A percentile compares a stretch with the other conserved stretches of the same genome.
phyloP scores from a whole-genome alignment of 1,140 invertebrate genomes.

The Stenopsyche tienmushanensis region DNA sequence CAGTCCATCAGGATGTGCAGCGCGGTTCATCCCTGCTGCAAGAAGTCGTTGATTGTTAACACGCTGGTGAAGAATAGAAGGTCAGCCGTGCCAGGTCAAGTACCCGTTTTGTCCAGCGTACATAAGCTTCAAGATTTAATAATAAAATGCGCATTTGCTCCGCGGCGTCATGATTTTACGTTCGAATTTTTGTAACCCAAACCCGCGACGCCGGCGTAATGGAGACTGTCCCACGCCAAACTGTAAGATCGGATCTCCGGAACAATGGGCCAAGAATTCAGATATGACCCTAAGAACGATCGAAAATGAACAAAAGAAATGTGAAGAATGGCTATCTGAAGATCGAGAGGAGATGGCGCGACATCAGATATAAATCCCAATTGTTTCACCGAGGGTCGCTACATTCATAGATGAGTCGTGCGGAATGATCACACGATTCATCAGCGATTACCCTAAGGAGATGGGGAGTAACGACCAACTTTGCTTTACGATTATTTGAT shows the following conservation, averaged over 20 bases:
- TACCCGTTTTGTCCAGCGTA: not conserved
- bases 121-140: too few species aligned
- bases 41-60: not conserved
- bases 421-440: constrained; percentile 21
- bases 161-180: too few species aligned
- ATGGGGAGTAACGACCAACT: too few species aligned
- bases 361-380: constrained; percentile 14
- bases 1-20: too few species aligned
- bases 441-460: constrained; percentile 4
- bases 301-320: constrained; percentile 11
- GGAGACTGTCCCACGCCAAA: not conserved
- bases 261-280: not conserved
- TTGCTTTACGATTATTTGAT: too few species aligned
- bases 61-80: not conserved
- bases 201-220: not conserved
- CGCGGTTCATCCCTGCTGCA: not conserved
- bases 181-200: too few species aligned
- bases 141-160: too few species aligned
- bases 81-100: constrained; percentile 14
- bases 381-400: too few species aligned
- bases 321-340: constrained; percentile 10
- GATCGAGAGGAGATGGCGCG: constrained; percentile 13
- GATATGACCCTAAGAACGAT: constrained; percentile 18
- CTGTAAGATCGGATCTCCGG: not conserved
- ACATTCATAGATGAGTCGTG: constrained; percentile 16